Base-by-base conservation (phyloP, 92 coral and sea anemone species). In the Ricordea florida region DNA sequence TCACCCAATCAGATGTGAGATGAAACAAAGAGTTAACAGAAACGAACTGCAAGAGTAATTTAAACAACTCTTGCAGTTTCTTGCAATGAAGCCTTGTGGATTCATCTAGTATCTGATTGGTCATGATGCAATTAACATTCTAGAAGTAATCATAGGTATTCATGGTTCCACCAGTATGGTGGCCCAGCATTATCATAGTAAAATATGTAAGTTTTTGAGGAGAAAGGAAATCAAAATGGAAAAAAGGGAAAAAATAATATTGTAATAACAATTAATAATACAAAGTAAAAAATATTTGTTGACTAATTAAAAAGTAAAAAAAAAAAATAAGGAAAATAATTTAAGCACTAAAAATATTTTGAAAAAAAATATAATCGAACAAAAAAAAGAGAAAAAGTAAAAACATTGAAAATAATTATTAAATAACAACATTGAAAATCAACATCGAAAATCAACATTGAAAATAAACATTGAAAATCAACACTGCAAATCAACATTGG, bases 1-100 rank as follows among this genome's bases (percentile, higher is more conserved):
- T n/a, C n/a, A 42, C 17, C 62, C 62, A 56, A 56, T 56, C 62
- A 56, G 62, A 56, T 56, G 24, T 15, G 23, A 32, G 31, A 53
- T 56, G 17, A 42, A 5, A 42, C 17, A 4, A 56, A 56, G 33
- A 56, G 25, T 29, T 56, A 56, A 56, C 40, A 37, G 33, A 22
- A 56, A 18, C 62, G 33, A 56, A 29, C 62, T 56, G 62, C 41
- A 56, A 56, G 62, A 56, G 62, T 29, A 56, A 56, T 56, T 16
- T n/a, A n/a, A 32, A 29, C 33, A 28, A 53, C 61, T 42, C 62
- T 30, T 56, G 11, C 16, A 29, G 31, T 56, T 31, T 30, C n/a
- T 56, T 31, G 62, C 33, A 18, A 42, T 56, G 16, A 42, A 56
- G 40, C 33, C 33, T 56, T 56, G 62, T 42, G 31, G 62, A 16